Conservation (phyloP, 2,113 vertebrate genomes). For the Pleuronectes platessa region DNA sequence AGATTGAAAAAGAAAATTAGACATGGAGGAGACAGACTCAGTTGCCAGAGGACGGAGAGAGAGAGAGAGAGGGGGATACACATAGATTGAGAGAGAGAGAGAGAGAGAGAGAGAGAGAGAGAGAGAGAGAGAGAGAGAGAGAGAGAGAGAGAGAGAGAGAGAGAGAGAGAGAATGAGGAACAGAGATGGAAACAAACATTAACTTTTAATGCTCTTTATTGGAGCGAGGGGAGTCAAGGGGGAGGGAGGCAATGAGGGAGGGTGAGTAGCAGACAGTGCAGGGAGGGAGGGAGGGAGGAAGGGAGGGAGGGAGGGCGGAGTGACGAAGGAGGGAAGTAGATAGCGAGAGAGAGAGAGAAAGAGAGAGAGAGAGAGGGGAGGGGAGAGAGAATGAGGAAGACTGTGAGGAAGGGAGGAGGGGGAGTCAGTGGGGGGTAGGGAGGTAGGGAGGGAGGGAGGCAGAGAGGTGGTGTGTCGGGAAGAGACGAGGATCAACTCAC, state of each 20-base stretch:
- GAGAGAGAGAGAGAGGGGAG: neutral
- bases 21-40: slow-evolving; percentile 51
- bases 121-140: slow-evolving; percentile 39
- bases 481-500: slow-evolving; percentile 74
- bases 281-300: slow-evolving; percentile 5
- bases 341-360: slow-evolving; percentile 15
- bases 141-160: slow-evolving; percentile 40
- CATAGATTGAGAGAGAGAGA: slow-evolving; percentile 23
- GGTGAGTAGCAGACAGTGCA: slow-evolving; percentile 17
- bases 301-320: slow-evolving; percentile 21
- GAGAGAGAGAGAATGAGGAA: slow-evolving; percentile 27
- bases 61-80: slow-evolving; percentile 57
- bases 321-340: slow-evolving; percentile 9
- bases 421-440: slow-evolving; percentile 32
- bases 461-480: slow-evolving; percentile 67
- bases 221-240: slow-evolving; percentile 36
- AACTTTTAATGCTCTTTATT: slow-evolving; percentile 78
- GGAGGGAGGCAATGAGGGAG: slow-evolving; percentile 23
- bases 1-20: slow-evolving; percentile 8
- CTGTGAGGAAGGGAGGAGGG: slow-evolving; percentile 12
- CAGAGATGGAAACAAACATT: slow-evolving; percentile 79
- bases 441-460: slow-evolving; percentile 35
- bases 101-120: slow-evolving; percentile 15
- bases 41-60: slow-evolving; percentile 38
- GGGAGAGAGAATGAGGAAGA: neutral